Percentiles rank a stretch among this genome's conserved stretches.
Conservation (phyloP, 2,888 invertebrate species). For the Hydropsyche betteni region DNA sequence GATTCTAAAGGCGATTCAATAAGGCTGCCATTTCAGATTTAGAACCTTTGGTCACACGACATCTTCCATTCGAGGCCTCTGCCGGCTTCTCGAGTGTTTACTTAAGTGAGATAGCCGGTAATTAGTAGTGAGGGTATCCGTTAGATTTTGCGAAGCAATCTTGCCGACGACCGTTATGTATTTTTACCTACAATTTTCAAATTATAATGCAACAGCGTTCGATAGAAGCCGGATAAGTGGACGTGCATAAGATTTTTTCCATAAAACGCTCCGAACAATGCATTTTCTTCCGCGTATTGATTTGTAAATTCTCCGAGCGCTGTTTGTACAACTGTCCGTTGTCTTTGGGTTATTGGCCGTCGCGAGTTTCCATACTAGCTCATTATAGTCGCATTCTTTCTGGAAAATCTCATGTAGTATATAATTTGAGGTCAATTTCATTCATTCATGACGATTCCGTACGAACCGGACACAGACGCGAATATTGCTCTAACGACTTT, state of each 20-base stretch:
- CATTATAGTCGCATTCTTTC: conserved; percentile 21
- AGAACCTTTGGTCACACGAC: conserved; percentile 3
- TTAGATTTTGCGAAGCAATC: conserved; percentile 38
- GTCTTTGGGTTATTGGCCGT: conserved; percentile 17
- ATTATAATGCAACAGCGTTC: too few relatives aligned
- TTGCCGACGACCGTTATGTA: conserved; percentile 25
- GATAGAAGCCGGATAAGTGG: too few relatives aligned
- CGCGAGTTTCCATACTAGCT: conserved; percentile 17
- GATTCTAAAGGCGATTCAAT: neutral
- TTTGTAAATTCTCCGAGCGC: conserved; percentile 6
- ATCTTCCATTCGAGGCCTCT: neutral
- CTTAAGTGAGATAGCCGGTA: conserved; percentile 38
- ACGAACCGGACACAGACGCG: neutral
- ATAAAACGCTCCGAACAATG: neutral
- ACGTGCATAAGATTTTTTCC: too few relatives aligned
- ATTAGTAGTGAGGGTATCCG: conserved; percentile 36
- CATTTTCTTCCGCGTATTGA: neutral
- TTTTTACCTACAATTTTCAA: conserved; percentile 23
- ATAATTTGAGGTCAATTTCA: conserved; percentile 32
- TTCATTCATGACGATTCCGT: conserved; percentile 13
- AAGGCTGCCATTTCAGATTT: neutral
- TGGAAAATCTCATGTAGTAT: conserved; percentile 24
- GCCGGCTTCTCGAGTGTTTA: conserved; percentile 25
- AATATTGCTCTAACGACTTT: conserved; percentile 1
- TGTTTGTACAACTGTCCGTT: conserved; percentile 9